Base-by-base conservation (phyloP, 2,888 invertebrate species). In the Tipula vernalis region DNA sequence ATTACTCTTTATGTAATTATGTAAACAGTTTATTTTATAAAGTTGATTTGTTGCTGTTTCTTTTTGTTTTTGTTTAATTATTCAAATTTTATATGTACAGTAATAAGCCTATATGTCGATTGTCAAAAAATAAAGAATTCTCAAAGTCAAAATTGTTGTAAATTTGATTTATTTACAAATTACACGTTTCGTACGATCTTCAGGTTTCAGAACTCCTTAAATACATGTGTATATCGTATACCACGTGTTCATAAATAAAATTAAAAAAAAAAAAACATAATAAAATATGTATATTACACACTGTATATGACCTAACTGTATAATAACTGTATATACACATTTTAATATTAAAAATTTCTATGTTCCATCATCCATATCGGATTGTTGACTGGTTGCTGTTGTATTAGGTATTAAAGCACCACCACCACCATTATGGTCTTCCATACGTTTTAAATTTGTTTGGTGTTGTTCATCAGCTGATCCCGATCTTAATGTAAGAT, bases 21-120 rank as follows among this genome's bases (percentile, higher is more conserved):
- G 28, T 71, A 41, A 84, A 15, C 51, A 51, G n/a, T 51, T 28
- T 28, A 28, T 28, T 28, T 28, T 10, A 51, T 86, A 86, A n/a
- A n/a, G 71, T 87, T 87, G 57, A 42, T 88, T 87, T 86, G 83
- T 87, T 42, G 39, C 12, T 87, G 83, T 86, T 42, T 87, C 87
- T 86, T 87, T 88, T 87, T 88, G n/a, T n/a, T n/a, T n/a, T n/a
- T n/a, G n/a, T 88, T 87, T 88, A 88, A 88, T 88, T 88, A 88
- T 88, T 90, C n/a, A 28, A 51, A 15, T 87, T 89, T 91, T 91
- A 90, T 91, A 47, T 87, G 44, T 44, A 85, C n/a, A 86, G 51
- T 91, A 90, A 91, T 90, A 91, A 91, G 91, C 91, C 91, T 91
- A 91, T 91, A 91, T 91, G 91, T 91, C 91, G 91, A 91, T 91